Percentiles rank a stretch among this genome's conserved stretches.
Conservation (phyloP, 2,797 vertebrate species). For the Argentina silus region DNA sequence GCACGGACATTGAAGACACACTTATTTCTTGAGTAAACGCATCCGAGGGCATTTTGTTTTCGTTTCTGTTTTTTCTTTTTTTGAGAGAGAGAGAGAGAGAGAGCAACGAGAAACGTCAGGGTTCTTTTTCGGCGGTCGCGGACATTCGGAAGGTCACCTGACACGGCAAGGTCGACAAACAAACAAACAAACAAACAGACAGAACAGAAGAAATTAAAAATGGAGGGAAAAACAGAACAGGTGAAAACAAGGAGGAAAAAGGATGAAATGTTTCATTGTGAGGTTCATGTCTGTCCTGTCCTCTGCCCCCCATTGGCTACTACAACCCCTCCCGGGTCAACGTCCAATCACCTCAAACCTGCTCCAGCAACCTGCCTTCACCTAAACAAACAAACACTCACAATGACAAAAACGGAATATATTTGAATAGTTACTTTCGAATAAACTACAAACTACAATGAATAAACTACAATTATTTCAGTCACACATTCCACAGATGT, state of each 20-base stretch:
- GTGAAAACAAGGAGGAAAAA: constrained; percentile 42
- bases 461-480: background rate
- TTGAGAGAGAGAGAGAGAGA: background rate
- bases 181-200: constrained; percentile 57
- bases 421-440: background rate
- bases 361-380: background rate
- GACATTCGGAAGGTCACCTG: constrained; percentile 77
- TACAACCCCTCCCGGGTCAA: constrained; percentile 55
- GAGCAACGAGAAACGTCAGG: constrained; percentile 65
- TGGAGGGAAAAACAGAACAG: constrained; percentile 66
- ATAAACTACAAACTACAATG: too few relatives aligned
- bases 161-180: constrained; percentile 78
- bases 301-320: constrained; percentile 76
- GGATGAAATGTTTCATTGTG: constrained; percentile 48
- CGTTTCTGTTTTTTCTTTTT: background rate
- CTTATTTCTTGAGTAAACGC: constrained; percentile 72
- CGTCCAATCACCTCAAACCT: background rate
- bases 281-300: constrained; percentile 69
- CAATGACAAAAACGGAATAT: background rate
- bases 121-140: constrained; percentile 62
- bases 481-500: background rate
- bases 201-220: constrained; percentile 77
- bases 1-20: constrained; percentile 65
- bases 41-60: constrained; percentile 48
- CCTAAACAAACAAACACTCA: background rate